A percentile compares a stretch with the other conserved stretches of the same genome.
Conservation (phyloP, 2,888 invertebrate species). For the Orthosia gothica region DNA sequence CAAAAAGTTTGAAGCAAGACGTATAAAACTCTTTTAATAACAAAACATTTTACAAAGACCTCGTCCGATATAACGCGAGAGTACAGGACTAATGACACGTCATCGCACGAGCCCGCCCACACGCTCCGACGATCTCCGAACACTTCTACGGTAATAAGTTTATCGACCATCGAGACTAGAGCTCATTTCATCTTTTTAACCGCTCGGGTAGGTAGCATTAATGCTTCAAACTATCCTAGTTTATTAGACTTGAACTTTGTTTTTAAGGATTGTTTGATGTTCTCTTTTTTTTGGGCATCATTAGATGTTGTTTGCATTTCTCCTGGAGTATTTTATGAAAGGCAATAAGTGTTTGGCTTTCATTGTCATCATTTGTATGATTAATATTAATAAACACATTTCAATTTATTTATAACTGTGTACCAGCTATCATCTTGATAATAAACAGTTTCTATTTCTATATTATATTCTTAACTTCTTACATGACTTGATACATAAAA, state of each 20-base stretch:
- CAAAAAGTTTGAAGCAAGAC: conserved; percentile 53
- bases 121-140: conserved; percentile 79
- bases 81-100: conserved; percentile 80
- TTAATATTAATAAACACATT: too few species aligned
- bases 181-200: conserved; percentile 72
- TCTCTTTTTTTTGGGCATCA: conserved; percentile 17
- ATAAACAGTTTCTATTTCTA: too few species aligned
- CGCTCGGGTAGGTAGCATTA: conserved; percentile 66
- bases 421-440: too few species aligned
- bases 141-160: conserved; percentile 83
- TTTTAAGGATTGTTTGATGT: conserved; percentile 28
- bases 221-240: conserved; percentile 62
- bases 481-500: too few species aligned
- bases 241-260: conserved; percentile 55
- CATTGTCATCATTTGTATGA: not conserved
- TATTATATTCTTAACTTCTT: too few species aligned
- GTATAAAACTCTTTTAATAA: conserved; percentile 64
- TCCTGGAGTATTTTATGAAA: not conserved
- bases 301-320: not conserved
- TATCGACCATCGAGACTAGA: conserved; percentile 78
- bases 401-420: too few species aligned
- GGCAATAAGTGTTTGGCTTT: not conserved
- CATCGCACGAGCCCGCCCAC: conserved; percentile 81
- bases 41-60: conserved; percentile 64
- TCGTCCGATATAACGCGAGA: conserved; percentile 55